Base-by-base conservation (phyloP, 2,797 vertebrate species). In the Myioborus melanocephalus region DNA sequence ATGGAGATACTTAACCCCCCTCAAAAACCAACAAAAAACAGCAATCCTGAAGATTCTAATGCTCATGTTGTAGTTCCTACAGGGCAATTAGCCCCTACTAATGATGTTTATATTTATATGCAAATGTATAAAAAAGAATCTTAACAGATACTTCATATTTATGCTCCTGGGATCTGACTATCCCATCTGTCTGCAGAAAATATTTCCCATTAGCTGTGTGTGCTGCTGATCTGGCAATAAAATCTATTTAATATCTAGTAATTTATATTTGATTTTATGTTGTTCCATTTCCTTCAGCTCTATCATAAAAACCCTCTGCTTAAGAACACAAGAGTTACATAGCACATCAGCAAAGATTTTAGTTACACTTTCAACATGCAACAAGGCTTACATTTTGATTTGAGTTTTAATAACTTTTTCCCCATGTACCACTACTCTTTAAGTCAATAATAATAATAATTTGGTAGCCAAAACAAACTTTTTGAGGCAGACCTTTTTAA, bases 41-140 rank as follows among this genome's bases (percentile, higher is more conserved):
- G 65, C 91, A 94, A 75, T 69, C 65, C 96, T 96, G 93, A 97
- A 97, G 97, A 97, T 96, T 94, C 81, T 95, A 98, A 97, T 97
- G 97, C 94, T 96, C 86, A 96, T 96, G 96, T 97, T 97, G 96
- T 90, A 96, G 94, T 90, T 98, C 96, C 97, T 97, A 97, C 97
- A 97, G 97, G 97, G 97, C 97, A 98, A 98, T 98, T 98, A 98
- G 97, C 92, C 97, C 78, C 96, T 96, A 95, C 94, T 98, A 98
- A 98, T 96, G 96, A 97, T 98, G 97, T 98, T 98, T 98, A 97
- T 98, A 98, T 98, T 98, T 97, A 97, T 98, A 98, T 98, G 98
- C 96, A 98, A 98, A 98, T 98, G 93, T 94, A 94, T 95, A 96
- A 95, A 97, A 97, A 97, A 93, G 88, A 96, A 94, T 97, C 95